A percentile compares a stretch with the other conserved stretches of the same genome.
Conservation (phyloP, 2,797 vertebrate species). For the Todus mexicanus region DNA sequence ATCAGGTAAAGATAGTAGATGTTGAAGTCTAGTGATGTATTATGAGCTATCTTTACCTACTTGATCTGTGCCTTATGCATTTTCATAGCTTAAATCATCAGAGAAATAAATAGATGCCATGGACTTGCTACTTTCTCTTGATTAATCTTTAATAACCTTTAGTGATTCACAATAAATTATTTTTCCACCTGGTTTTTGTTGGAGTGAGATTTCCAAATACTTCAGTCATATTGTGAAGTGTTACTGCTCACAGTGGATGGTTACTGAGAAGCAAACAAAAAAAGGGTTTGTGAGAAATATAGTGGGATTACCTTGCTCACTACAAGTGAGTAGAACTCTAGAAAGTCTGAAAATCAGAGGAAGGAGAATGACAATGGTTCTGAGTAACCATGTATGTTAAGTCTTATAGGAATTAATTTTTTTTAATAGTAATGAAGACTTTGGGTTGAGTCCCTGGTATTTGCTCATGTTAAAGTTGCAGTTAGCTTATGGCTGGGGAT, state of each 20-base stretch:
- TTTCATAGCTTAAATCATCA: background rate
- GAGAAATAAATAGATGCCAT: background rate
- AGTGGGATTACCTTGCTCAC: background rate
- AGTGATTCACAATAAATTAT: background rate
- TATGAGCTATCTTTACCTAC: background rate
- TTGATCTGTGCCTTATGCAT: background rate
- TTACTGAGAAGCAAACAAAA: background rate
- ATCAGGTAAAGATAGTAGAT: conserved; percentile 82
- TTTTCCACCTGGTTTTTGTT: background rate
- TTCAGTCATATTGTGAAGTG: background rate
- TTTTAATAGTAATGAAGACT: background rate
- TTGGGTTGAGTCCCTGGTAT: background rate
- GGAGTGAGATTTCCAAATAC: background rate
- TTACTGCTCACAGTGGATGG: background rate
- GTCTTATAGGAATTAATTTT: background rate
- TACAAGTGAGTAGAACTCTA: background rate
- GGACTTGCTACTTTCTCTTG: background rate
- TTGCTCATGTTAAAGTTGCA: background rate
- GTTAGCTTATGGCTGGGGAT: background rate
- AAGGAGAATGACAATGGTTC: background rate
- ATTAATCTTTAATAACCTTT: background rate
- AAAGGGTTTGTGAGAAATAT: background rate
- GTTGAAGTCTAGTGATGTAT: background rate
- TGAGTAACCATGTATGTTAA: background rate
- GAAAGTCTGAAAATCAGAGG: background rate